Evolutionary conservation across 2,113 vertebrate genomes (phyloP).

Genomic region (Pithys albifrons): DNA sequence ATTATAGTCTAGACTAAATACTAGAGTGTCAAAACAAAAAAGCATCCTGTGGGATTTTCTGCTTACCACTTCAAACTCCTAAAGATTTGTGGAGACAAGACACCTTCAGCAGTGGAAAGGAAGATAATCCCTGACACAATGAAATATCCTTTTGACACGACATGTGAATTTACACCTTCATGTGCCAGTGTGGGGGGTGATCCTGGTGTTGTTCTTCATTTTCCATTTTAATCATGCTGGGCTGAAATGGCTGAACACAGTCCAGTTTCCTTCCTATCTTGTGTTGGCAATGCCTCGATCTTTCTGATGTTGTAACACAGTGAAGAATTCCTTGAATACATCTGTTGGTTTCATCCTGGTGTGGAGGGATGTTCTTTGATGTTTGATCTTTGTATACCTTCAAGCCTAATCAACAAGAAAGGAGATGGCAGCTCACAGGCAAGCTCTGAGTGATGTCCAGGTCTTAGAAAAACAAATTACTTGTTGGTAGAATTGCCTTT

Average conservation of each 20-base stretch:
- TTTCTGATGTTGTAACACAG: neutral
- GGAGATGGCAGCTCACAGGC: neutral
- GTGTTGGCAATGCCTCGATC: neutral
- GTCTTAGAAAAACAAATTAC: neutral
- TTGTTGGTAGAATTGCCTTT: neutral
- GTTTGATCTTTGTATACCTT: neutral
- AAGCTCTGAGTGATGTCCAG: neutral
- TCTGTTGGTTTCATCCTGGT: neutral
- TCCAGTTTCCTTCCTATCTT: neutral
- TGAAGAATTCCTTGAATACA: neutral
- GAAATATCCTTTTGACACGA: neutral
- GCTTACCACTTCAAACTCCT: neutral
- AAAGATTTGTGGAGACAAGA: neutral
- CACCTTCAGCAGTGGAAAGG: neutral
- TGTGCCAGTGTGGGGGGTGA: neutral
- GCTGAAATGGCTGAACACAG: neutral
- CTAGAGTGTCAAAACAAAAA: neutral
- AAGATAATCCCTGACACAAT: neutral
- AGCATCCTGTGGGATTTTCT: neutral
- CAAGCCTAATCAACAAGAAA: neutral
- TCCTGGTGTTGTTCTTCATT: neutral
- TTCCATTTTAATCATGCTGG: neutral
- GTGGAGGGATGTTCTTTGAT: neutral
- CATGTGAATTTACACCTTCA: neutral
- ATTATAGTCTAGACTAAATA: neutral